Conservation (phyloP, 2,888 invertebrate species). For the Corythucha ciliata region DNA sequence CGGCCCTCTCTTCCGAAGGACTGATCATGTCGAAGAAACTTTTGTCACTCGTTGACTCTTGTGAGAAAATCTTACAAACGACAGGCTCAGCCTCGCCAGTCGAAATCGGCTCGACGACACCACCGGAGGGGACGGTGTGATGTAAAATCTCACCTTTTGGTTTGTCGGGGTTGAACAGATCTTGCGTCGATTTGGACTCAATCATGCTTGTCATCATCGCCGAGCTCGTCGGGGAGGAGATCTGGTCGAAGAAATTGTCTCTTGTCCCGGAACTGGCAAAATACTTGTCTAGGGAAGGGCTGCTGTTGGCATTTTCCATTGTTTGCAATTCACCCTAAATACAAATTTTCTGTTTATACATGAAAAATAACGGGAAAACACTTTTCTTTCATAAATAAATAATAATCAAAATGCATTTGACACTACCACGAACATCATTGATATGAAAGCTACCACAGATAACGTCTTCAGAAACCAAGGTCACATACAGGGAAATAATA, state of each 20-base stretch:
- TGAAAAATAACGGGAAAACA: too few species aligned
- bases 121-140: too few species aligned
- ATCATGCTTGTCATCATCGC: slow-evolving; percentile 37
- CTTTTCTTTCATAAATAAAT: too few species aligned
- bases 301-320: slow-evolving; percentile 6
- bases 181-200: slow-evolving; percentile 34
- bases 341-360: too few species aligned
- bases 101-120: too few species aligned
- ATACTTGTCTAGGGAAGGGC: slow-evolving; percentile 16
- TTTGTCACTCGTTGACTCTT: slow-evolving; percentile 40
- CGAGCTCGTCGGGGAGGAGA: slow-evolving; percentile 33
- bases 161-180: slow-evolving; percentile 29
- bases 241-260: slow-evolving; percentile 37
- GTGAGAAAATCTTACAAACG: slow-evolving; percentile 44
- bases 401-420: too few species aligned
- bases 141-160: neutral
- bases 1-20: slow-evolving; percentile 26
- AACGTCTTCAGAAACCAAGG: too few species aligned
- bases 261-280: slow-evolving; percentile 6
- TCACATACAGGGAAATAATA: too few species aligned
- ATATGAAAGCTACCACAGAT: too few species aligned
- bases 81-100: slow-evolving; percentile 35
- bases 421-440: too few species aligned
- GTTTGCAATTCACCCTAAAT: too few species aligned
- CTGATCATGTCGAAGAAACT: slow-evolving; percentile 46